Evolutionary conservation across 2,888 invertebrate genomes (phyloP), one percentile per base, ranked within the genome.

Genomic region (Drosophila acutilabella): DNA sequence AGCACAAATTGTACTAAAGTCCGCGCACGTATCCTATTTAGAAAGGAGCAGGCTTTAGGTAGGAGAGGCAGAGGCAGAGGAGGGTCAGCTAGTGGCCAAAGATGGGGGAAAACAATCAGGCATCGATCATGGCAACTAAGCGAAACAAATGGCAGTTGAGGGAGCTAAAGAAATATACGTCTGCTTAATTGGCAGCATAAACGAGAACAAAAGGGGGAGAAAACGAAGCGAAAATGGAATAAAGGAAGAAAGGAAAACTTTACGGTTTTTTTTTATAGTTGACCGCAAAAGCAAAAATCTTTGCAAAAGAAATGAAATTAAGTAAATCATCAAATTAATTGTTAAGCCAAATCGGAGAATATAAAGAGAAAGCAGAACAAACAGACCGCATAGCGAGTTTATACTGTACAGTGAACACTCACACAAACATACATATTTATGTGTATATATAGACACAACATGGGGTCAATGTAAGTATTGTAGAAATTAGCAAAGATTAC

Each of bases 261-360:
- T 62, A 41, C 10, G 47, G 13, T 18, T 58, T 41, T 50, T 53
- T 14, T 41, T 50, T 53, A 13, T 40, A 20, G 30, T 41, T 52
- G 33, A 16, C 57, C 64, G 23, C 52, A 64, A 59, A 56, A 36
- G 8, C 11, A 64, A 62, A 73, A 59, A 45, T 65, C 72, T 62
- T 33, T 33, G 42, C n/a, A 44, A 71, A 70, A 64, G 58, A 52
- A 73, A 67, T 61, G 67, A 69, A 80, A 82, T 76, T 80, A 76
- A 74, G 65, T 76, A 80, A 80, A 80, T 80, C 77, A 66, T 67
- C 58, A 75, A 79, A 80, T 80, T 82, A 80, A 80, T 80, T 80
- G 80, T 59, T 52, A 41, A 47, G 23, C 44, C 62, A 59, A 61
- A 38, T 20, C 18, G 51, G 26, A 18, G 4, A 26, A 48, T 8